phyloP scores from a whole-genome alignment of 2,888 invertebrate species.

The Sinhomidia bicolor region DNA sequence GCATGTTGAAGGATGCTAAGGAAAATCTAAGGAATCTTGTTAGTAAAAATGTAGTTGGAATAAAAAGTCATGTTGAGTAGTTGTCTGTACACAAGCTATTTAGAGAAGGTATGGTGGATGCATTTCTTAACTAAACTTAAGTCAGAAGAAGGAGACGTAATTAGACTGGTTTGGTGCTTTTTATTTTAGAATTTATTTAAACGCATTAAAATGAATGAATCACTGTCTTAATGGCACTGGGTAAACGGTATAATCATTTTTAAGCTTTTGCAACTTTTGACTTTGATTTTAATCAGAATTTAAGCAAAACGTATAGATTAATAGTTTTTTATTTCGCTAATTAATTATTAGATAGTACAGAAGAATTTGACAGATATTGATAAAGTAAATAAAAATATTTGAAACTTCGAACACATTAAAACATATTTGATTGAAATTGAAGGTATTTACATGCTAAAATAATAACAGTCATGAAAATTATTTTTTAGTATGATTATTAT shows the following conservation, averaged over 20 bases:
- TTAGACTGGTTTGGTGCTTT: not conserved
- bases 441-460: not conserved
- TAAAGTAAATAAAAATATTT: no score
- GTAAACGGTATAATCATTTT: constrained; percentile 17
- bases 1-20: not conserved
- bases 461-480: not conserved
- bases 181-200: not conserved
- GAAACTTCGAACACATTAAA: no score
- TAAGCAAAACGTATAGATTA: not conserved
- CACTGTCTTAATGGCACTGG: not conserved
- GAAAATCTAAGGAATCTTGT: no score
- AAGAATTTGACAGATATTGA: no score
- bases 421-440: not conserved
- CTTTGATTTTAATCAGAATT: not conserved
- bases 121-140: not conserved
- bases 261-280: not conserved
- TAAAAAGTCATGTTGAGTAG: not conserved
- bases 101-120: not conserved
- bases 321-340: not conserved
- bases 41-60: not conserved
- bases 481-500: not conserved
- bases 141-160: not conserved
- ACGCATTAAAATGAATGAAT: not conserved
- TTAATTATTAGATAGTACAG: not conserved
- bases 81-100: not conserved